Conservation (phyloP, 2,888 invertebrate species). For the Luperina nickerlii region DNA sequence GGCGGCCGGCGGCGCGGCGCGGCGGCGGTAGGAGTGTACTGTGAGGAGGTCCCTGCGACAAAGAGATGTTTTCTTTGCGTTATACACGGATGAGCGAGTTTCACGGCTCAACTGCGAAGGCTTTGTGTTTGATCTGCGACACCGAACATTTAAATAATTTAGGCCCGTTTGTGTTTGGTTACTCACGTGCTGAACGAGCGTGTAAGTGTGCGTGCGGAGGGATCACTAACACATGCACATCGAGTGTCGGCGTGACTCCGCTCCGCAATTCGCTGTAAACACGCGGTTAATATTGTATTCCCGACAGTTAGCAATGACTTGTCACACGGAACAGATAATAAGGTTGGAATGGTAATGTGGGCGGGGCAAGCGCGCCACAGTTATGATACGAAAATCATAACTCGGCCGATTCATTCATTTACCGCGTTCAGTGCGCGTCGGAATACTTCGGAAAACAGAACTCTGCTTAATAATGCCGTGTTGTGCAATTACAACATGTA, state of each 20-base stretch:
- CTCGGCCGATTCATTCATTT: too few relatives aligned
- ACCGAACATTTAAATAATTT: conserved; percentile 62
- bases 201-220: not conserved
- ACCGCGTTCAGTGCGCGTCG: too few relatives aligned
- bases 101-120: conserved; percentile 58
- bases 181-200: conserved; percentile 16
- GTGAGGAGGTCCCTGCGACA: not conserved
- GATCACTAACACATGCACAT: conserved; percentile 3
- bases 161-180: conserved; percentile 52
- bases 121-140: conserved; percentile 60
- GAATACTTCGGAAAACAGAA: too few relatives aligned
- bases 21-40: not conserved
- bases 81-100: conserved; percentile 51
- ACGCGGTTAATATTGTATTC: not conserved
- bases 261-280: not conserved
- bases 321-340: too few relatives aligned
- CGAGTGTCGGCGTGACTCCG: not conserved
- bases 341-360: too few relatives aligned
- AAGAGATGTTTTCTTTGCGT: conserved; percentile 45
- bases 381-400: too few relatives aligned
- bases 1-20: not conserved
- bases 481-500: too few relatives aligned
- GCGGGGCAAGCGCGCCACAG: too few relatives aligned
- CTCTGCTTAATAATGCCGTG: too few relatives aligned
- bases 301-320: not conserved